A percentile compares a stretch with the other conserved stretches of the same genome.
Conservation (phyloP, 2,113 vertebrate species). For the Ginglymostoma cirratum region DNA sequence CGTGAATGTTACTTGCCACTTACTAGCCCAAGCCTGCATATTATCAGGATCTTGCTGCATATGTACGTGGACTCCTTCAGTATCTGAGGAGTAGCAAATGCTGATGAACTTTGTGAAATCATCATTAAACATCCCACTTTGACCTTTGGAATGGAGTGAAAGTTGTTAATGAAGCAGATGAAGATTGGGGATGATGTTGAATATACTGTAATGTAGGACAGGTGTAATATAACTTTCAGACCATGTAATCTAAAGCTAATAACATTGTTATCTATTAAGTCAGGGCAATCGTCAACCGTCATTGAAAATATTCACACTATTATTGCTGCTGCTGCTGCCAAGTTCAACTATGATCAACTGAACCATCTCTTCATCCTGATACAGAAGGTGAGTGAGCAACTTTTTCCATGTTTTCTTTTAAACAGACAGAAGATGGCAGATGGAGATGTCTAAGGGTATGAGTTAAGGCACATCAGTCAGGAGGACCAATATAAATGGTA, state of each 20-base stretch:
- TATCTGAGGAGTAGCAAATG: too few relatives aligned
- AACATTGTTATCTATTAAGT: slow-evolving; percentile 56
- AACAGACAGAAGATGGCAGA: not conserved
- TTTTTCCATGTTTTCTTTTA: too few relatives aligned
- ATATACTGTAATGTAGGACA: not conserved
- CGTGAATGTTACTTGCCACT: too few relatives aligned
- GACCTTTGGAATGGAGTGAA: too few relatives aligned
- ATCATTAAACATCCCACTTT: too few relatives aligned
- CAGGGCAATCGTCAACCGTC: slow-evolving; percentile 93
- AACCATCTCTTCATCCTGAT: slow-evolving; percentile 95
- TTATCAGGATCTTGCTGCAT: too few relatives aligned
- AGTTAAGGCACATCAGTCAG: not conserved
- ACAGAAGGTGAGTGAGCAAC: slow-evolving; percentile 73
- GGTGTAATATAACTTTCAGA: not conserved
- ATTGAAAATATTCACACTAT: slow-evolving; percentile 98
- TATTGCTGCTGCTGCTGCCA: slow-evolving; percentile 92
- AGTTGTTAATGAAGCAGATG: too few relatives aligned
- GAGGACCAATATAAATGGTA: not conserved
- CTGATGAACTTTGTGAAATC: too few relatives aligned
- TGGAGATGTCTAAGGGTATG: not conserved
- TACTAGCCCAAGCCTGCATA: too few relatives aligned
- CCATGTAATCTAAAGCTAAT: not conserved
- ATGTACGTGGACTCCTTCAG: too few relatives aligned
- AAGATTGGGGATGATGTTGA: not conserved
- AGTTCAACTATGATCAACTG: slow-evolving; percentile 93